Evolutionary conservation across 2,113 vertebrate genomes (phyloP).

Genomic region (Cebidichthys violaceus): DNA sequence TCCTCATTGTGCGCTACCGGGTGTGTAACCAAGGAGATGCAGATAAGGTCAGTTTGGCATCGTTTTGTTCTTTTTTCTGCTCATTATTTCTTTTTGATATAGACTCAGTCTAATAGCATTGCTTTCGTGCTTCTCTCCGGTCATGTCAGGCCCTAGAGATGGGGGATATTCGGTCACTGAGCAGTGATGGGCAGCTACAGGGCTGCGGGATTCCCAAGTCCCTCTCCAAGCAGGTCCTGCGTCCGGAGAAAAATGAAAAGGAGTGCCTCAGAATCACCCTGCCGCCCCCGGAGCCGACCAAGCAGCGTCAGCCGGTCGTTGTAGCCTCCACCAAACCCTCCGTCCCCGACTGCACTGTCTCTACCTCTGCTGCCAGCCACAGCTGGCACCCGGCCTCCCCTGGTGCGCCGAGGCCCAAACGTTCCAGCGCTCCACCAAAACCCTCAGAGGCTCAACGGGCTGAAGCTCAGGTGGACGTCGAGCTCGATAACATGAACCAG

Average conservation of each 20-base stretch:
- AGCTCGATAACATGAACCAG: conserved; percentile 93
- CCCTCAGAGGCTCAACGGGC: conserved; percentile 74
- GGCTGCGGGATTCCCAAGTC: conserved; percentile 90
- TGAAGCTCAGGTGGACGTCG: conserved; percentile 81
- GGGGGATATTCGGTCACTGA: conserved; percentile 95
- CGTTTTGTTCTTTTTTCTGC: conserved; percentile 27
- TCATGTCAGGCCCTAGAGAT: conserved; percentile 87
- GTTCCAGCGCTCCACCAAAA: conserved; percentile 83
- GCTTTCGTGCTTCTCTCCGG: conserved; percentile 15
- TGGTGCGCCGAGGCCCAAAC: conserved; percentile 88
- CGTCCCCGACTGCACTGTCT: conserved; percentile 89
- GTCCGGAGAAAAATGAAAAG: conserved; percentile 87
- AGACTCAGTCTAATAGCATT: conserved; percentile 13
- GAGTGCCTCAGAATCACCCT: conserved; percentile 85
- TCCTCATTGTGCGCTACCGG: conserved; percentile 98
- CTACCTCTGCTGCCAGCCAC: conserved; percentile 91
- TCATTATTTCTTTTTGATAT: conserved; percentile 18
- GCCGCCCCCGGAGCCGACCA: conserved; percentile 66
- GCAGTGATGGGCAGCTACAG: conserved; percentile 92
- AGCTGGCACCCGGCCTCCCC: conserved; percentile 91
- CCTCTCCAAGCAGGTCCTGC: conserved; percentile 91
- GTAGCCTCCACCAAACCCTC: conserved; percentile 78
- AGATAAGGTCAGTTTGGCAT: conserved; percentile 84
- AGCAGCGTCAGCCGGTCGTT: conserved; percentile 48
- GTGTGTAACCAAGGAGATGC: conserved; percentile 93